Evolutionary conservation across 2,113 vertebrate species (phyloP), one percentile per base, ranked within the genome.

Genomic region (Pagrus major): DNA sequence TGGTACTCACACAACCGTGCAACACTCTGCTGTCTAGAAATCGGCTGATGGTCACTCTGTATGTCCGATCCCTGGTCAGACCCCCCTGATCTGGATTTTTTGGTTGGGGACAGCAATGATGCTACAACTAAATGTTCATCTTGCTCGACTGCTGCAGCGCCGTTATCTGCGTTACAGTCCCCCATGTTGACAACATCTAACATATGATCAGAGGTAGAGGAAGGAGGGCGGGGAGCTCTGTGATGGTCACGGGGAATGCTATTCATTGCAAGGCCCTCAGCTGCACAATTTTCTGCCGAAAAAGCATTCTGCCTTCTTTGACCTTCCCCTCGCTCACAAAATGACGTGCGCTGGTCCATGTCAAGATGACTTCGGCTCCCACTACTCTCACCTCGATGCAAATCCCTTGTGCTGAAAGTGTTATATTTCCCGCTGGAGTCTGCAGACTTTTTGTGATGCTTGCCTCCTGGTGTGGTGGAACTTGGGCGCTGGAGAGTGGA

Each of bases 1-100:
- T 99, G 98, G 91, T 98, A 99, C 59, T 99, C 97, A 78, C 98
- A 98, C 47, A 98, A 94, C 64, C 93, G 95, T 63, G 96, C 94
- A 56, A 98, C 92, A 0, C 94, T 94, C 79, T 97, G 97, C 77
- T 97, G 97, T 78, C 97, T 95, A 0, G 94, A 89, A 71, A 93
- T 88, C 0, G 96, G 93, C 72, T 94, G 95, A 86, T 96, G 96
- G 71, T 95, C 92, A 35, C 52, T 91, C 61, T 95, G 94, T 76
- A 94, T 91, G 64, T 97, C 96, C 1, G 83, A 87, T 16, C 85
- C 90, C 44, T 90, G 91, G 54, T 92, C 90, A 1, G 76, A 86
- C 0, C 69, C 85, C 1, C 51, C 86, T 6, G 78, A 46, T 73
- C 78, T 84, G 58, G 83, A 37, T 74, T 96, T 96, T 94, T 96